Percentiles rank a stretch among this genome's conserved stretches.
phyloP scores from a whole-genome alignment of 2,888 invertebrate genomes.

The Alentia gelatinosa region DNA sequence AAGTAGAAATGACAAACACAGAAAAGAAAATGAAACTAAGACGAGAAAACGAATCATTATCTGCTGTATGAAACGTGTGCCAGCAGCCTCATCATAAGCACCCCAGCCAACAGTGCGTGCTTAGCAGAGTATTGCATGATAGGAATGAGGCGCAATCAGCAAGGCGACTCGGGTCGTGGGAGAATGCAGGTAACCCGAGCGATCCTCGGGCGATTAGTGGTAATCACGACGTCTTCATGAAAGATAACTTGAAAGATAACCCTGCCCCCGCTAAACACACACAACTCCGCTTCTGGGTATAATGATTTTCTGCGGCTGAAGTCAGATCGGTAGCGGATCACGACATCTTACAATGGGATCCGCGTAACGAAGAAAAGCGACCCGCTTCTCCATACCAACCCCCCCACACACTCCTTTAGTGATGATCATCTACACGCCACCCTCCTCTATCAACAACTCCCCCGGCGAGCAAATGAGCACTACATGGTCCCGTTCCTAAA shows the following conservation, averaged over 20 bases:
- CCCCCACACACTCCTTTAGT: too few species aligned
- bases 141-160: too few species aligned
- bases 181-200: neutral
- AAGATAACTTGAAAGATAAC: too few species aligned
- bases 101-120: neutral
- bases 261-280: neutral
- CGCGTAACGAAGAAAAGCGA: neutral
- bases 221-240: slow-evolving; percentile 11
- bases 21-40: too few species aligned
- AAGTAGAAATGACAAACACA: too few species aligned
- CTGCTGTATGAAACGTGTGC: neutral
- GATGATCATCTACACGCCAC: too few species aligned
- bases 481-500: too few species aligned
- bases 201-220: neutral
- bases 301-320: neutral
- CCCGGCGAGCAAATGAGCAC: too few species aligned
- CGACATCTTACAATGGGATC: neutral
- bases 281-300: neutral
- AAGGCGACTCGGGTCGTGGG: neutral
- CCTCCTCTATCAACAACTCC: too few species aligned
- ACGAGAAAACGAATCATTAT: neutral
- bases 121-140: neutral
- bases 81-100: too few species aligned
- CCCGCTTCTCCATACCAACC: too few species aligned
- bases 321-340: neutral